Evolutionary conservation across 2,113 vertebrate species (phyloP).

Genomic region (Pica pica): DNA sequence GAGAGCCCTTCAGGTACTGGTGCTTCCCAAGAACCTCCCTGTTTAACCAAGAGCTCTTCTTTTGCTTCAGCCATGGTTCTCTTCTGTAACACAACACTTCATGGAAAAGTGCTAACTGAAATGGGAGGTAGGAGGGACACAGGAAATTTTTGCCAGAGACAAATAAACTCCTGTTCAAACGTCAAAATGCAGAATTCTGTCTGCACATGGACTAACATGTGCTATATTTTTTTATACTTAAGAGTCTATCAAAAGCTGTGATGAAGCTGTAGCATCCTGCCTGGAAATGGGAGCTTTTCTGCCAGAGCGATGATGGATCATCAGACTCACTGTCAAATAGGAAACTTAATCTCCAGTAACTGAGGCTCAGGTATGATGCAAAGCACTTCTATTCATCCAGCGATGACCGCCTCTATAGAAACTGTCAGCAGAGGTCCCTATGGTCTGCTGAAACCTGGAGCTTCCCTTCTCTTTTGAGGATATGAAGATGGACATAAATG

Average conservation of each 20-base stretch:
- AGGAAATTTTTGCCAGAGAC: background rate
- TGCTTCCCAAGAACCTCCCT: background rate
- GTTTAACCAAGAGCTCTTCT: background rate
- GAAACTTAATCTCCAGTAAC: background rate
- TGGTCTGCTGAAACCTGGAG: background rate
- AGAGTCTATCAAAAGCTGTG: background rate
- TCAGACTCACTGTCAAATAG: background rate
- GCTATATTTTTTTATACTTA: background rate
- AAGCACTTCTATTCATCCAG: background rate
- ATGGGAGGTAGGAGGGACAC: background rate
- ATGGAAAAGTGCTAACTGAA: background rate
- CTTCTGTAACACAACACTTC: background rate
- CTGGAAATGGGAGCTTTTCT: background rate
- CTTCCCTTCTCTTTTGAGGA: background rate
- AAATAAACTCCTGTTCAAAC: background rate
- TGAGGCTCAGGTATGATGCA: background rate
- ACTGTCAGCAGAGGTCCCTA: slow-evolving; percentile 29
- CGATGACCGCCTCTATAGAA: background rate
- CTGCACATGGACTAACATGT: background rate
- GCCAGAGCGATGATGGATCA: background rate
- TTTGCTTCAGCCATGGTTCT: background rate
- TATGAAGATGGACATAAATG: background rate
- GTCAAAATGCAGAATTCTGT: background rate
- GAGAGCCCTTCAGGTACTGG: background rate
- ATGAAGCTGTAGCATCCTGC: background rate